A percentile compares a stretch with the other conserved stretches of the same genome.
Conservation (phyloP, 2,113 vertebrate species). For the Ophthalmolycus amberensis region DNA sequence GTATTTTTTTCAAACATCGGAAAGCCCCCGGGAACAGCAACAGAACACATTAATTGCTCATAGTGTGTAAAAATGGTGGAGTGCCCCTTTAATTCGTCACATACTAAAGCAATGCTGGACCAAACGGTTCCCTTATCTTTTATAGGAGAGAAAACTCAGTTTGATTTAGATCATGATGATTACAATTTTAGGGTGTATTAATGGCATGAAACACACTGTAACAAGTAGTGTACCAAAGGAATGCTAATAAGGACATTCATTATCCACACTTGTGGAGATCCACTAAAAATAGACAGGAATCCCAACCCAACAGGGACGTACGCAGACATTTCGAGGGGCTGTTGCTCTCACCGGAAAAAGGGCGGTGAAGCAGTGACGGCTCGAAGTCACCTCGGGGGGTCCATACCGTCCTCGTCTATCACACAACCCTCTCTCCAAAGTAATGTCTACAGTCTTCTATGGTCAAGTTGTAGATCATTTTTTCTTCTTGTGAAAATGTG, state of each 20-base stretch:
- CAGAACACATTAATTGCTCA: background rate
- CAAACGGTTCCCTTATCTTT: background rate
- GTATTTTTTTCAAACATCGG: background rate
- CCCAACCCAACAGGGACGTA: background rate
- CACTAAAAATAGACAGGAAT: background rate
- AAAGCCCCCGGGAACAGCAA: background rate
- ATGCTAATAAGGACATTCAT: constrained; percentile 1
- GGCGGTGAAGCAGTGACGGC: too few relatives aligned
- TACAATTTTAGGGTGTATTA: background rate
- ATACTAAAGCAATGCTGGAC: background rate
- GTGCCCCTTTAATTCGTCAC: constrained; percentile 32
- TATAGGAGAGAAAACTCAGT: background rate
- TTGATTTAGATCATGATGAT: background rate
- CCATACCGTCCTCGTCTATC: too few relatives aligned
- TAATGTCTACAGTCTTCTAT: background rate
- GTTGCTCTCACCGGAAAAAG: background rate
- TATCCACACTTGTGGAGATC: constrained; percentile 2
- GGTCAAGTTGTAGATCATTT: background rate
- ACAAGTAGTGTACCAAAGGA: background rate
- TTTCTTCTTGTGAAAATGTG: background rate
- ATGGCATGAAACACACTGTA: background rate
- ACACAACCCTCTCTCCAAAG: background rate
- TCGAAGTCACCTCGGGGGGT: too few relatives aligned
- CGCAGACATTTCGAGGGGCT: background rate
- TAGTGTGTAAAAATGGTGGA: background rate